Base-by-base conservation (phyloP, 2,888 invertebrate species). In the Catonia carolina region DNA sequence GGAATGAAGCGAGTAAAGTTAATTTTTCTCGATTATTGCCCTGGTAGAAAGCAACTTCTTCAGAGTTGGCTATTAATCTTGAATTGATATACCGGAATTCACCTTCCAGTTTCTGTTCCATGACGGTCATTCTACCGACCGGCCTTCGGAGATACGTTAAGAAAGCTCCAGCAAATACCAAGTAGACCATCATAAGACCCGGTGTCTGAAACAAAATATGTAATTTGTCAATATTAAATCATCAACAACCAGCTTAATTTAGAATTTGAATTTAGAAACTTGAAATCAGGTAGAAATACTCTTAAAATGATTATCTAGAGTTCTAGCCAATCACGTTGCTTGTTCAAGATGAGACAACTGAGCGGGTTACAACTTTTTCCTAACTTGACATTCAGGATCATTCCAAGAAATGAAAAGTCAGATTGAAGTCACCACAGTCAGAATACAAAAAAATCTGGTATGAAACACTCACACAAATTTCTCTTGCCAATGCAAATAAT, bases 51-150 rank as follows among this genome's bases (percentile, higher is more conserved):
- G 86, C 85, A 39, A 95, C 82, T 74, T 99, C 99, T 73, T 99
- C 98, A 0, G 96, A 90, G 73, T 98, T 96, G 0, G 96, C 95
- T 60, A 99, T 98, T 27, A 99, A 78, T 51, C 98, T 79, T 2
- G 97, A 92, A 73, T 99, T 95, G 31, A 97, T 94, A 70, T 93
- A 97, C 70, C 98, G 82, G 74, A 93, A 97, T 78, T 99, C 97
- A 53, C 98, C 99, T 76, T 99, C 99, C n/a, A 97, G 75, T 71
- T 91, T 90, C 73, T 98, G 98, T 72, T 99, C 98, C 60, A 83
- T 83, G 0, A 95, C 91, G 0, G 98, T 98, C 76, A 98, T 79
- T 48, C 83, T 78, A 74, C 89, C 93, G 60, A 93, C 89, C 0
- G 97, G 97, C 66, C 85, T 82, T 62, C 97, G 80, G n/a, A 45